Base-by-base conservation (phyloP, 37 sponge, comb jelly and placozoan genomes). In the Eunapius fragilis region DNA sequence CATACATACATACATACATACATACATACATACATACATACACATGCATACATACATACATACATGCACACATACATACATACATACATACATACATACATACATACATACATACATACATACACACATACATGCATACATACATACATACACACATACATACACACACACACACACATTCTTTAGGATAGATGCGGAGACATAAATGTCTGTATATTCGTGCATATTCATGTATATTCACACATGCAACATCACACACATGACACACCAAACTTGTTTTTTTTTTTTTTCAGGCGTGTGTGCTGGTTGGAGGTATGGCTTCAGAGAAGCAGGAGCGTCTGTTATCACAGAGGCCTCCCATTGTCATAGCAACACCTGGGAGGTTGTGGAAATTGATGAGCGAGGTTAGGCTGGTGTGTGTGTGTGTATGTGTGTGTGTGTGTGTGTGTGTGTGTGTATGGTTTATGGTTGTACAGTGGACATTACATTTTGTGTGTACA, bases 331-430 rank as follows among this genome's bases (percentile, higher is more conserved):
- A 99, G 78, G 93, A 96, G 58, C 87, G 99, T 13, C 84, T 95
- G 73, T 83, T 99, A 31, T 70, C 70, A 11, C 86, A 86, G 69
- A 78, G 71, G 25, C 99, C 99, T 17, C 78, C 94, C 68, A 94
- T 98, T 36, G 93, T 98, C 70, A 93, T 97, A 38, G 98, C 93
- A 31, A 99, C 99, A 67, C 96, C 96, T 14, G 99, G 99, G 2
- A 77, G 99, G n/a, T 80, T 93, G 34, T 93, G 94, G 94, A 89
- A 94, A 67, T 80, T 98, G 35, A 89, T 99, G 80, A 84, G 87
- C 76, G 96, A 93, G 81, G 95, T 93, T 28, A 79, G 80, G 33
- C 31, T 6, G 26, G 47, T 35, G 41, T 45, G 47, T 22, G n/a
- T 23, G 26, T 37, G 34, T 37, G 77, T 5, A 77, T 32, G 32